phyloP scores from a whole-genome alignment of 2,888 invertebrate species.

The Liposcelis brunnea region DNA sequence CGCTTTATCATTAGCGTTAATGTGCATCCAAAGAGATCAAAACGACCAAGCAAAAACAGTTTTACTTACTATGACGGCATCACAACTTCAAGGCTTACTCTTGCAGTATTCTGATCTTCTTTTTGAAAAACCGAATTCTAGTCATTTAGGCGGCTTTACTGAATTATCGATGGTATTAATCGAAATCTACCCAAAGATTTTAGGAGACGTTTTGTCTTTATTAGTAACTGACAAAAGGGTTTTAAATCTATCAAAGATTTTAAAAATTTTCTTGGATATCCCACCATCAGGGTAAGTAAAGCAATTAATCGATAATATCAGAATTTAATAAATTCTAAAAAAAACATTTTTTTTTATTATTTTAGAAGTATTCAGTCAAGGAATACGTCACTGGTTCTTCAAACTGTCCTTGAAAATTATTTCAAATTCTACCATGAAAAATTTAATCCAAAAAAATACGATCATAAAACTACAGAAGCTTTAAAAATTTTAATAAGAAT shows the following conservation, averaged over 20 bases:
- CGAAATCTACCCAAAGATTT: too few species aligned
- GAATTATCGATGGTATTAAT: too few species aligned
- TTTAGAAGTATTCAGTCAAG: neutral
- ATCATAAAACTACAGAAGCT: neutral
- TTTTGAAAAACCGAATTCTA: too few species aligned
- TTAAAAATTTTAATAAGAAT: neutral
- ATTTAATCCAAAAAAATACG: neutral
- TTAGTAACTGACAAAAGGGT: too few species aligned
- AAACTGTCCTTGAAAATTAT: neutral
- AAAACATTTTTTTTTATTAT: neutral
- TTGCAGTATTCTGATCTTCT: too few species aligned
- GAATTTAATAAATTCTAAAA: neutral
- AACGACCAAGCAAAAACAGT: neutral
- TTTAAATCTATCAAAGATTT: neutral
- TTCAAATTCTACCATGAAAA: neutral
- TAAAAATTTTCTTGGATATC: neutral
- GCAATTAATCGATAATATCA: neutral
- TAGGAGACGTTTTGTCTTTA: too few species aligned
- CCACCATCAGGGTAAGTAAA: neutral
- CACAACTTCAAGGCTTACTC: too few species aligned
- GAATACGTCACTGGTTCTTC: neutral
- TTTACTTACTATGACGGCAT: too few species aligned
- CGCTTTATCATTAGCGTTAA: conserved; percentile 1
- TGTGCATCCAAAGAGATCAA: conserved; percentile 3
- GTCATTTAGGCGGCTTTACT: too few species aligned